Evolutionary conservation across 2,888 invertebrate species (phyloP).

Genomic region (Microctonus aethiopoides): DNA sequence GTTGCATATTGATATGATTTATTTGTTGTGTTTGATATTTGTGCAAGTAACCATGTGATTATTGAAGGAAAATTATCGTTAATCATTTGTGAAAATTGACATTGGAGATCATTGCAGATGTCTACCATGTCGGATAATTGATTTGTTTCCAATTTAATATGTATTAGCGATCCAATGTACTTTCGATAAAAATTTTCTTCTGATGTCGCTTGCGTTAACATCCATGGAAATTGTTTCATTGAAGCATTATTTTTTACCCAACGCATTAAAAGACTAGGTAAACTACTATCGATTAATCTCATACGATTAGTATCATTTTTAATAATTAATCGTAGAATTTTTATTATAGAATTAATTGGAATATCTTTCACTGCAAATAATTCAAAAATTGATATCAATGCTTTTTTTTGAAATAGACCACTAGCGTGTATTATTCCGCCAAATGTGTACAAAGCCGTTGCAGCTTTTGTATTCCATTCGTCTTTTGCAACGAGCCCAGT

Average conservation of each 20-base stretch:
- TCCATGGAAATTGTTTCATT: constrained; percentile 67
- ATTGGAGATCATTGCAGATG: constrained; percentile 54
- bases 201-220: constrained; percentile 63
- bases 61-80: constrained; percentile 54
- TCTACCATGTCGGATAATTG: constrained; percentile 50
- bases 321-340: constrained; percentile 67
- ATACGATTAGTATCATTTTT: constrained; percentile 53
- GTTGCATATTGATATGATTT: constrained; percentile 40
- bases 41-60: constrained; percentile 49
- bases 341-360: constrained; percentile 60
- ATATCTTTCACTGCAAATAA: constrained; percentile 70
- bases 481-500: constrained; percentile 64
- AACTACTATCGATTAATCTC: constrained; percentile 64
- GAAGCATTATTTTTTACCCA: constrained; percentile 68
- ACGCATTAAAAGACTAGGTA: constrained; percentile 68
- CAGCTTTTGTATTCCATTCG: constrained; percentile 72
- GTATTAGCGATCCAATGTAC: constrained; percentile 64
- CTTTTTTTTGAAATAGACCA: constrained; percentile 68
- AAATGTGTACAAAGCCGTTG: constrained; percentile 72
- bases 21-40: constrained; percentile 44
- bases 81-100: constrained; percentile 52
- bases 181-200: constrained; percentile 65
- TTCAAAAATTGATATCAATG: constrained; percentile 70
- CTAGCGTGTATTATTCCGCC: constrained; percentile 70
- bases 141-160: constrained; percentile 63